phyloP scores from a whole-genome alignment of 2,888 invertebrate species.

The Rhopalosiphum nymphaeae region DNA sequence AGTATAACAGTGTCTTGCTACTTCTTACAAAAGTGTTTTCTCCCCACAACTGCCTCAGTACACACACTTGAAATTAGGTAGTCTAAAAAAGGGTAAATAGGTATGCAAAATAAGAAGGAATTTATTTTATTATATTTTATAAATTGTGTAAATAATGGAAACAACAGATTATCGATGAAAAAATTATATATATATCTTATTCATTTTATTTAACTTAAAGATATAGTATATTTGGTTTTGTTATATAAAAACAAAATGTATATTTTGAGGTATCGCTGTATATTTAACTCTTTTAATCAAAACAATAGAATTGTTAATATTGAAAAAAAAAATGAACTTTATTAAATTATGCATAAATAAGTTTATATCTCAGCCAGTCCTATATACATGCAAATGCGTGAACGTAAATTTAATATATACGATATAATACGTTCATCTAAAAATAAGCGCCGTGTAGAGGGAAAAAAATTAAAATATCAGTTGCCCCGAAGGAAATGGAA shows the following conservation, averaged over 20 bases:
- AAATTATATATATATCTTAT: not conserved
- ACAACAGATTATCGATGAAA: not conserved
- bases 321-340: not conserved
- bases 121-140: not conserved
- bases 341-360: slow-evolving; percentile 28
- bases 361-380: not conserved
- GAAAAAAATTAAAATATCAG: slow-evolving; percentile 3
- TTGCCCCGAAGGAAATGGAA: not conserved
- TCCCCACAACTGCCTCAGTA: too few relatives aligned
- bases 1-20: too few relatives aligned
- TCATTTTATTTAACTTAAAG: not conserved
- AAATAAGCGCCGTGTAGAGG: not conserved
- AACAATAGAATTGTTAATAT: slow-evolving; percentile 27
- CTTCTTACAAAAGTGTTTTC: too few relatives aligned
- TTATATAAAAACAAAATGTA: not conserved
- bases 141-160: not conserved
- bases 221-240: not conserved
- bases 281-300: slow-evolving; percentile 19
- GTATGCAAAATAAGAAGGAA: not conserved
- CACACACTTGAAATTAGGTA: too few relatives aligned
- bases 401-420: slow-evolving; percentile 25
- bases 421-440: not conserved
- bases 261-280: not conserved
- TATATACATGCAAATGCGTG: slow-evolving; percentile 18
- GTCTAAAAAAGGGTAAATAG: too few relatives aligned